A percentile compares a stretch with the other conserved stretches of the same genome.
phyloP scores from a whole-genome alignment of 1,140 invertebrate species.

The Lepidurus arcticus region DNA sequence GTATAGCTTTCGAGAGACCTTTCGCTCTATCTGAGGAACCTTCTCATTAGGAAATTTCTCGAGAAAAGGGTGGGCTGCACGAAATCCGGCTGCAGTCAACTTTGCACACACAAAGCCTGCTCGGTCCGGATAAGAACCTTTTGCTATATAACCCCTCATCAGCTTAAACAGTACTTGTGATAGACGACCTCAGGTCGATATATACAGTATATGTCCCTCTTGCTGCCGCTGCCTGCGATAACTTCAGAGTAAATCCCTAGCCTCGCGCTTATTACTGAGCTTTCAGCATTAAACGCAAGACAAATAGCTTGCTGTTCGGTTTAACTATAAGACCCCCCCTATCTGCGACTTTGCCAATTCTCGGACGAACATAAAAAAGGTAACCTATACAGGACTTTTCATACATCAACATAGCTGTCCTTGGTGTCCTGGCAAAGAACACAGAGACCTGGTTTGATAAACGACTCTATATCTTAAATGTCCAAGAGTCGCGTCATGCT shows the following conservation, averaged over 20 bases:
- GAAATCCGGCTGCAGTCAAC: background rate
- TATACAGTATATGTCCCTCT: background rate
- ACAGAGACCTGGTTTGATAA: background rate
- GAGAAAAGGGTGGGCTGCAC: background rate
- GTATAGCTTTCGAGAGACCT: background rate
- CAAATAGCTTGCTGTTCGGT: background rate
- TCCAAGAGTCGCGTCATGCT: background rate
- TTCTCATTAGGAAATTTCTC: background rate
- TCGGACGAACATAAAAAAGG: background rate
- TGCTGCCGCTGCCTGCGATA: background rate
- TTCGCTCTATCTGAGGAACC: background rate
- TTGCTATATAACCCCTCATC: background rate
- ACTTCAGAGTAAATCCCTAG: background rate
- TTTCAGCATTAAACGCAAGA: background rate
- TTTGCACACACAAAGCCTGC: constrained; percentile 16
- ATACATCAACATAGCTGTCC: too few species aligned
- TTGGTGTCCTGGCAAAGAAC: too few species aligned
- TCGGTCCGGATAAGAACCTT: constrained; percentile 6
- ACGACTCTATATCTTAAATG: constrained; percentile 5
- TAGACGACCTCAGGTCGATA: background rate
- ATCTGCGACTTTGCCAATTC: background rate
- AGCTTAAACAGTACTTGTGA: constrained; percentile 9
- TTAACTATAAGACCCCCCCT: background rate
- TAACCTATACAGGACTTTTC: background rate
- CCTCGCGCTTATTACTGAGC: background rate